Conservation (phyloP, 2,797 vertebrate species). For the Simalia tracyae region DNA sequence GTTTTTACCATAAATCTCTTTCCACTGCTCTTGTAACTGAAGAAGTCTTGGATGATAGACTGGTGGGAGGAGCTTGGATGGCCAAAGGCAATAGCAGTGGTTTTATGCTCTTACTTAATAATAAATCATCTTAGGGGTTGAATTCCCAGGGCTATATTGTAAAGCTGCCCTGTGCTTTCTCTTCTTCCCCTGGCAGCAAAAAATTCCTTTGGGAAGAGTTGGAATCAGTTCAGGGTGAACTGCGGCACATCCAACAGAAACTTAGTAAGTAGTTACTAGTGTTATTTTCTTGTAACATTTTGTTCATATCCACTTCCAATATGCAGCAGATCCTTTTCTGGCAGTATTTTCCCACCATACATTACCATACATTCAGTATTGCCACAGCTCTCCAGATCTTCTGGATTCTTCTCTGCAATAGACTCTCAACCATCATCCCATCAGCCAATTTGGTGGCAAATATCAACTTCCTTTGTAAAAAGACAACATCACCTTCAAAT, state of each 20-base stretch:
- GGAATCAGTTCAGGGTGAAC: slow-evolving; percentile 61
- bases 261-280: slow-evolving; percentile 48
- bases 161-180: not conserved
- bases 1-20: not conserved
- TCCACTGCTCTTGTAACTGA: not conserved
- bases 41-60: not conserved
- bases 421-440: slow-evolving; percentile 16
- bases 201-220: slow-evolving; percentile 70
- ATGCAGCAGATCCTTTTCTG: not conserved
- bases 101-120: not conserved
- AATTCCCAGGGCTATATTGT: not conserved
- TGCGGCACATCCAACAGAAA: slow-evolving; percentile 65
- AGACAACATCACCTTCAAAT: not conserved
- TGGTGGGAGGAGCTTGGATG: not conserved
- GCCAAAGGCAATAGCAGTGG: not conserved
- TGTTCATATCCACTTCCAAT: not conserved
- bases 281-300: not conserved
- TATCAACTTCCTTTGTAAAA: not conserved
- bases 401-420: slow-evolving; percentile 13
- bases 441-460: slow-evolving; percentile 1
- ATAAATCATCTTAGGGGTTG: no score
- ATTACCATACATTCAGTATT: not conserved
- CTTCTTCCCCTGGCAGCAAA: slow-evolving; percentile 47
- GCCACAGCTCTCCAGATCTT: slow-evolving; percentile 48
- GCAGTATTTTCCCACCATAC: not conserved